phyloP scores from a whole-genome alignment of 2,888 invertebrate genomes.

The Aradus depressus region DNA sequence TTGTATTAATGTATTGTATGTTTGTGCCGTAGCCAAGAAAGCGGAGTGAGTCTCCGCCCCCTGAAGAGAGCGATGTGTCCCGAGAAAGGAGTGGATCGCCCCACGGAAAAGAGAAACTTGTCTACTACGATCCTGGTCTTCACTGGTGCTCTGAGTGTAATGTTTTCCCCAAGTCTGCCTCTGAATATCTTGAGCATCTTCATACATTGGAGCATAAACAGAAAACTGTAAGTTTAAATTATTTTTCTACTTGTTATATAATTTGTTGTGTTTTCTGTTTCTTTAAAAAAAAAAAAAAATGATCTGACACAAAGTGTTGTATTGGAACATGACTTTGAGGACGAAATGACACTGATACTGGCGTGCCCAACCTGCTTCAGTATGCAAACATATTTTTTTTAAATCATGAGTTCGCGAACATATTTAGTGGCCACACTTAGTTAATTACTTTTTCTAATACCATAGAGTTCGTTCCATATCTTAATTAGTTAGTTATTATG shows the following conservation, averaged over 20 bases:
- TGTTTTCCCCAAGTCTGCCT: constrained; percentile 75
- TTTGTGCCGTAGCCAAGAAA: too few relatives aligned
- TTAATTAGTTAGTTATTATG: too few relatives aligned
- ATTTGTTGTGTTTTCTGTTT: too few relatives aligned
- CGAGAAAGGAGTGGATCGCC: constrained; percentile 1
- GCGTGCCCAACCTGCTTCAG: neutral
- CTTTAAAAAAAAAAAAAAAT: too few relatives aligned
- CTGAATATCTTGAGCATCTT: constrained; percentile 73
- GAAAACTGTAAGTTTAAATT: constrained; percentile 35
- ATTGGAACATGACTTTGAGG: too few relatives aligned
- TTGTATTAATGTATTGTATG: too few relatives aligned
- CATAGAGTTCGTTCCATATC: too few relatives aligned
- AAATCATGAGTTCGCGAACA: neutral
- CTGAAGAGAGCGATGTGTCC: constrained; percentile 3
- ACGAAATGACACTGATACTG: too few relatives aligned
- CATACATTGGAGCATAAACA: constrained; percentile 67
- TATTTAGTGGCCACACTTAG: too few relatives aligned
- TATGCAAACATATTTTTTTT: neutral
- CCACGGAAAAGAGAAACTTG: constrained; percentile 47
- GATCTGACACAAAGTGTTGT: too few relatives aligned
- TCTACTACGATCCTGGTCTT: constrained; percentile 79
- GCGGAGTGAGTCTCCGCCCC: constrained; percentile 3
- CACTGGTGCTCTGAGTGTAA: constrained; percentile 83
- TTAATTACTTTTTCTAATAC: too few relatives aligned
- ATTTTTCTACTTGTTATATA: too few relatives aligned